These are phyloP conservation scores for Machimus atricapillus DNA, from an alignment of 2,888 invertebrate species.

Conservation along the genomic window DNA sequence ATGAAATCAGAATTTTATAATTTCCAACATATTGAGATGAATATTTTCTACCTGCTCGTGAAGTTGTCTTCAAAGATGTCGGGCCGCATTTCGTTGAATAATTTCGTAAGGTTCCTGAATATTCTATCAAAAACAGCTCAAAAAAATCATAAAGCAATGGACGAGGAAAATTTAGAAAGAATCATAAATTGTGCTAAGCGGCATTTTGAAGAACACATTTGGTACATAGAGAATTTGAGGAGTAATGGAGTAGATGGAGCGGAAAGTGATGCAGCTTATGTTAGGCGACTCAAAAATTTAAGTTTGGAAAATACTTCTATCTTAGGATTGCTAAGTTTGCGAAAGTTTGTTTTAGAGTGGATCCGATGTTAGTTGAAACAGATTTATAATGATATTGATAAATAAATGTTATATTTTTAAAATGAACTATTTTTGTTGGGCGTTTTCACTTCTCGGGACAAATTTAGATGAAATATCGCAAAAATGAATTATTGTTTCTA, in stretches of 20 bases:
- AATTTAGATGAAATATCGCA: neutral
- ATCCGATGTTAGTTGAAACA: neutral
- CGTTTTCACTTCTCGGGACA: neutral
- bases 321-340: conserved; percentile 47
- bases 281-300: conserved; percentile 48
- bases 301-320: conserved; percentile 41
- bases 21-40: conserved; percentile 52
- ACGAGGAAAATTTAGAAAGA: conserved; percentile 51
- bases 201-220: conserved; percentile 53
- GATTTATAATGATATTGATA: neutral
- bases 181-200: conserved; percentile 56
- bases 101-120: conserved; percentile 56
- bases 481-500: too few relatives aligned
- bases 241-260: conserved; percentile 54
- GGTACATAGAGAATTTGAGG: conserved; percentile 53
- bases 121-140: conserved; percentile 55
- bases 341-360: conserved; percentile 51
- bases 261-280: conserved; percentile 52
- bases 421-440: neutral
- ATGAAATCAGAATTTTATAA: conserved; percentile 54
- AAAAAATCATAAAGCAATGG: conserved; percentile 50
- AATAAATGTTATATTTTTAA: neutral
- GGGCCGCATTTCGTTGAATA: conserved; percentile 54
- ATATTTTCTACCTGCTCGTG: conserved; percentile 54
- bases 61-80: conserved; percentile 55